Evolutionary conservation across 2,888 invertebrate genomes (phyloP).

Genomic region (Heteropelma amictum): DNA sequence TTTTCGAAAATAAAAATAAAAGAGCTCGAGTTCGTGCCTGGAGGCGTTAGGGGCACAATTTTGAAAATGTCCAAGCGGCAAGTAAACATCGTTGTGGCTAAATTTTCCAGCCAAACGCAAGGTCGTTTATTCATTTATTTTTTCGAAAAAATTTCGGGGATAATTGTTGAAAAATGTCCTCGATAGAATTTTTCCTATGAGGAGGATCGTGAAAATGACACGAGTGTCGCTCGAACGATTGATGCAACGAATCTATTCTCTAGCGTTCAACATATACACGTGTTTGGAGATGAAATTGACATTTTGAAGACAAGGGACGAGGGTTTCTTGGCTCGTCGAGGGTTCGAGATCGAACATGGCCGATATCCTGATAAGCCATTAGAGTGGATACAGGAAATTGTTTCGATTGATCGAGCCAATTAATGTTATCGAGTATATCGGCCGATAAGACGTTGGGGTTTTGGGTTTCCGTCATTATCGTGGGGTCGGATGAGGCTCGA

Average conservation of each 20-base stretch:
- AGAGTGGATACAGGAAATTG: constrained; percentile 17
- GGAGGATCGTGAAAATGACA: background rate
- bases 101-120: too few relatives aligned
- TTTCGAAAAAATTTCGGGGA: too few relatives aligned
- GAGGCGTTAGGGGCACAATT: too few relatives aligned
- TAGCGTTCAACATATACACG: background rate
- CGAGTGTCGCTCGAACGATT: too few relatives aligned
- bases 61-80: too few relatives aligned
- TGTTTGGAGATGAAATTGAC: background rate
- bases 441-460: constrained; percentile 2
- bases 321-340: constrained; percentile 11
- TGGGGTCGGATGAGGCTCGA: background rate
- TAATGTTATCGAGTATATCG: constrained; percentile 30
- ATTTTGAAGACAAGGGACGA: background rate
- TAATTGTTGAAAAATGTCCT: background rate
- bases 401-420: constrained; percentile 42
- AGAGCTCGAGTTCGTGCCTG: too few relatives aligned
- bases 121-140: too few relatives aligned
- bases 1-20: too few relatives aligned
- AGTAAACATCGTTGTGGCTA: too few relatives aligned
- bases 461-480: background rate
- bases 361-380: constrained; percentile 13
- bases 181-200: background rate
- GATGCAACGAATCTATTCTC: background rate
- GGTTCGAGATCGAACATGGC: constrained; percentile 14